These are phyloP conservation scores for Molossus molossus DNA, from an alignment of 2,797 vertebrate species.

Conservation along the genomic window DNA sequence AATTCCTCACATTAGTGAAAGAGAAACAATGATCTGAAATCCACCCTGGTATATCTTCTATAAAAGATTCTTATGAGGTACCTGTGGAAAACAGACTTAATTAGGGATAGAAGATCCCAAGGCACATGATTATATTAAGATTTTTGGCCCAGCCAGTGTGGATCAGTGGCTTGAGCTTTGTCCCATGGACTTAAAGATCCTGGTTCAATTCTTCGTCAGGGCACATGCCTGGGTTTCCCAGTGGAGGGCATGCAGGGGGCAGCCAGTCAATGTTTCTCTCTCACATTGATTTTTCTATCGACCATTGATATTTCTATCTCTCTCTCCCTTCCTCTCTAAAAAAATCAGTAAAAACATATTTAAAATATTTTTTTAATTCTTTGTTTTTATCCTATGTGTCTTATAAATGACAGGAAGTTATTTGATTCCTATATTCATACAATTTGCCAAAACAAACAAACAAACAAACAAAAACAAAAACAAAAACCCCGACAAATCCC, in stretches of 20 bases:
- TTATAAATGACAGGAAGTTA: background rate
- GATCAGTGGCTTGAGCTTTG: too few relatives aligned
- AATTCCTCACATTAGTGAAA: background rate
- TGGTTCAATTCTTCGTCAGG: too few relatives aligned
- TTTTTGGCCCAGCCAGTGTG: background rate
- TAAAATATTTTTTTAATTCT: too few relatives aligned
- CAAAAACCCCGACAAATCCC: background rate
- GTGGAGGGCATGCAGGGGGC: too few relatives aligned
- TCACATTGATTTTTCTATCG: too few relatives aligned
- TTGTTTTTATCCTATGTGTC: background rate
- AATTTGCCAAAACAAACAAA: background rate
- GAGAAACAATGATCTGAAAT: background rate
- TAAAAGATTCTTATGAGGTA: constrained; percentile 4
- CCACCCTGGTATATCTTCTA: background rate
- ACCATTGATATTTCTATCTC: too few relatives aligned
- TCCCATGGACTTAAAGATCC: too few relatives aligned
- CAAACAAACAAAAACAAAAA: background rate
- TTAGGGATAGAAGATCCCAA: background rate
- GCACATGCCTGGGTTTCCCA: too few relatives aligned
- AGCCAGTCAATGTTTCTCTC: too few relatives aligned
- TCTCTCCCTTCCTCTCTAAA: too few relatives aligned
- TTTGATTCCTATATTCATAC: background rate
- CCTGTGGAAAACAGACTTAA: background rate
- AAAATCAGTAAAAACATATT: too few relatives aligned
- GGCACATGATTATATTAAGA: background rate